phyloP scores from a whole-genome alignment of 2,797 vertebrate species.

The Neoniphon sammara region DNA sequence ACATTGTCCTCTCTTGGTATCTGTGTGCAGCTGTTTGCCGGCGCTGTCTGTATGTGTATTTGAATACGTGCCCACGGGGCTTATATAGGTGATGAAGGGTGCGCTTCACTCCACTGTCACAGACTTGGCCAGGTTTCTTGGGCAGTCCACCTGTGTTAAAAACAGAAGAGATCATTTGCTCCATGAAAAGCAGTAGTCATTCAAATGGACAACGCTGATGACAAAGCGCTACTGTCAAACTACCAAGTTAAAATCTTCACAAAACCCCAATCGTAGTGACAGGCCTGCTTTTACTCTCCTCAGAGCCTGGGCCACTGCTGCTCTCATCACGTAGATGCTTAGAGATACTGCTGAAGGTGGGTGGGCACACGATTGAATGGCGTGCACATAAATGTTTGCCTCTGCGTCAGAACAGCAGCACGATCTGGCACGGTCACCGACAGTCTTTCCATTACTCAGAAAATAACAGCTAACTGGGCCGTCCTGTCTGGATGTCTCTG shows the following conservation, averaged over 20 bases:
- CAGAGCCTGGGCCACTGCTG: background rate
- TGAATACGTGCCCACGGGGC: conserved; percentile 33
- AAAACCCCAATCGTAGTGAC: conserved; percentile 24
- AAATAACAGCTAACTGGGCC: conserved; percentile 18
- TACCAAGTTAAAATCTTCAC: conserved; percentile 8
- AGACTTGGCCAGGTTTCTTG: conserved; percentile 98
- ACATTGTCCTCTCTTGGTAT: conserved; percentile 54
- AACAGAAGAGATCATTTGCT: conserved; percentile 23
- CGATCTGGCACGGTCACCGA: background rate
- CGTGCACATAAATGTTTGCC: conserved; percentile 37
- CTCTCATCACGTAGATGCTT: conserved; percentile 22
- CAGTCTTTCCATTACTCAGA: background rate
- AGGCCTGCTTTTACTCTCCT: background rate
- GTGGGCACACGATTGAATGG: background rate
- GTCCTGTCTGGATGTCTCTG: conserved; percentile 10
- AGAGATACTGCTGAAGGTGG: background rate
- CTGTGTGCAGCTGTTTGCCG: conserved; percentile 33
- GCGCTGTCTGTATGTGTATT: conserved; percentile 16
- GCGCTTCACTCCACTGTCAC: conserved; percentile 93
- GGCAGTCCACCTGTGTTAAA: conserved; percentile 93
- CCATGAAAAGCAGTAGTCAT: conserved; percentile 1
- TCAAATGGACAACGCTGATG: conserved; percentile 4
- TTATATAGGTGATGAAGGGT: conserved; percentile 25
- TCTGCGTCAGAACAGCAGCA: conserved; percentile 18
- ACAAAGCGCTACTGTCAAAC: conserved; percentile 19